Evolutionary conservation across 2,797 vertebrate species (phyloP).

Genomic region (Pempheris klunzingeri): DNA sequence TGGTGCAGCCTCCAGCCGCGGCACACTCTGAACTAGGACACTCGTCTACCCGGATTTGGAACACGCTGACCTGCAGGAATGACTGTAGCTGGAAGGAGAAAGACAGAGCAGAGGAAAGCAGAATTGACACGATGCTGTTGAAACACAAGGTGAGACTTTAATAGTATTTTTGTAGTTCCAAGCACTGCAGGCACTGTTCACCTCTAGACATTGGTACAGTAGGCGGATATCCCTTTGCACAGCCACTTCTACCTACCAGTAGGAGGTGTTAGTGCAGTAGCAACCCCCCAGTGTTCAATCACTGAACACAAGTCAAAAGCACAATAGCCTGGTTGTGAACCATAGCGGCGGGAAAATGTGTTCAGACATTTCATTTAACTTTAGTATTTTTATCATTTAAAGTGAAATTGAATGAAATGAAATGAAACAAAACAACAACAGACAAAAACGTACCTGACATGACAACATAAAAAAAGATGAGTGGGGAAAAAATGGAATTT

Average conservation of each 20-base stretch:
- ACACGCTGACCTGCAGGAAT: constrained; percentile 86
- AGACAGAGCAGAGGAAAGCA: background rate
- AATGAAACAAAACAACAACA: background rate
- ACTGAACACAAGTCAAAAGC: background rate
- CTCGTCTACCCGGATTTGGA: constrained; percentile 88
- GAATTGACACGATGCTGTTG: background rate
- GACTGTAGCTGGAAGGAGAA: constrained; percentile 85
- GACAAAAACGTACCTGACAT: too few relatives aligned
- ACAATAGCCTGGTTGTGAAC: constrained; percentile 7
- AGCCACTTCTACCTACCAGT: background rate
- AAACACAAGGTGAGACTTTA: background rate
- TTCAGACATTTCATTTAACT: too few relatives aligned
- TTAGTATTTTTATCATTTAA: too few relatives aligned
- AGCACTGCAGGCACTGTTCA: background rate
- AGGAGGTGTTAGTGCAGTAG: background rate
- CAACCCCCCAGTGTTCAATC: constrained; percentile 20
- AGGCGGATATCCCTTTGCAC: background rate
- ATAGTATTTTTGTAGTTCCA: background rate
- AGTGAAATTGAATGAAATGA: too few relatives aligned
- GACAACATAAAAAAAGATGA: too few relatives aligned
- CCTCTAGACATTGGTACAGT: background rate
- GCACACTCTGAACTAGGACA: constrained; percentile 84
- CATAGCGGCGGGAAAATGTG: too few relatives aligned
- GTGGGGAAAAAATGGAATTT: too few relatives aligned
- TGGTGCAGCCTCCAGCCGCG: constrained; percentile 79